These are phyloP conservation scores for Eulemur mongoz DNA, from an alignment of 2,797 vertebrate species.

Conservation along the genomic window DNA sequence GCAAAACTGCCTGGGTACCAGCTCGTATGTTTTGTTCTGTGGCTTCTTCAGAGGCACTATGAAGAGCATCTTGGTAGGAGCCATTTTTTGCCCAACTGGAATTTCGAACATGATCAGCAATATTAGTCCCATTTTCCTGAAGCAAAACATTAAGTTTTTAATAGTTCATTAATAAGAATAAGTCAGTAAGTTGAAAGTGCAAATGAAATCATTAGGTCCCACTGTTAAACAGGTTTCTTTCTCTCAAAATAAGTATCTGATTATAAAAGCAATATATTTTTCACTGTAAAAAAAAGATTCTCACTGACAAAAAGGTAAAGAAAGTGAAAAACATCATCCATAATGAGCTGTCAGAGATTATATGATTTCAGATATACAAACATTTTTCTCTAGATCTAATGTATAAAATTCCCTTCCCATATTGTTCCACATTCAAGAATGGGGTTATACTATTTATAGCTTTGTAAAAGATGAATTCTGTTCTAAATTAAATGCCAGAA, in stretches of 20 bases:
- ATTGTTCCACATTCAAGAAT: conserved; percentile 40
- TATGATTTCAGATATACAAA: conserved; percentile 2
- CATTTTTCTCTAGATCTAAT: not conserved
- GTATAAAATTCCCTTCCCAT: not conserved
- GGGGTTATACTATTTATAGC: not conserved
- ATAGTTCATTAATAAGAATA: conserved; percentile 45
- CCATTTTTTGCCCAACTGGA: conserved; percentile 87
- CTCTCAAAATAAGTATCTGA: conserved; percentile 23
- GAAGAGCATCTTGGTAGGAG: conserved; percentile 86
- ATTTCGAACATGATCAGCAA: conserved; percentile 84
- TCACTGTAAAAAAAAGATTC: not conserved
- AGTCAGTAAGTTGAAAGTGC: not conserved
- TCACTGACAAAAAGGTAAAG: conserved; percentile 38
- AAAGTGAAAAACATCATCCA: not conserved
- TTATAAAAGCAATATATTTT: not conserved
- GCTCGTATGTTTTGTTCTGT: conserved; percentile 93
- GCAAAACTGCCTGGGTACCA: conserved; percentile 94
- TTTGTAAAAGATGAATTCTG: conserved; percentile 30
- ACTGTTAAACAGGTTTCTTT: not conserved
- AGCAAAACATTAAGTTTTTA: conserved; percentile 66
- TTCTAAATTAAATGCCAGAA: conserved; percentile 42
- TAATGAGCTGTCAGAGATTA: not conserved
- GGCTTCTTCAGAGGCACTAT: conserved; percentile 88
- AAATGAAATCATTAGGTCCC: not conserved
- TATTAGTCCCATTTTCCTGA: conserved; percentile 85